phyloP scores from a whole-genome alignment of 2,797 vertebrate species.

The Aulostomus chinensis region DNA sequence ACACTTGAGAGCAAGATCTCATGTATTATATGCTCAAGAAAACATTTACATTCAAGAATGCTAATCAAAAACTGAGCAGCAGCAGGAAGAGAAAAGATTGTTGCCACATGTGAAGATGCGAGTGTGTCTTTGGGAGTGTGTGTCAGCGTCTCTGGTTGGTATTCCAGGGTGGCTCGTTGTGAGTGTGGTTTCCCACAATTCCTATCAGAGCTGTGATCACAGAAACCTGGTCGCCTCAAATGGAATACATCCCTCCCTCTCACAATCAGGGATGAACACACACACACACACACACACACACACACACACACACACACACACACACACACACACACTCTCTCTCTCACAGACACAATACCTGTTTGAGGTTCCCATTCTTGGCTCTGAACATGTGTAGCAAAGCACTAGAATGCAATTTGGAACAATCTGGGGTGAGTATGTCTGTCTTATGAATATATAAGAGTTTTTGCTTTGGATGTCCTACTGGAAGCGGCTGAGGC shows the following conservation, averaged over 20 bases:
- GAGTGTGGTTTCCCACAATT: constrained; percentile 71
- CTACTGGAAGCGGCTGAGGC: constrained; percentile 38
- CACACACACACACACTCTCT: constrained; percentile 22
- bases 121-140: constrained; percentile 19
- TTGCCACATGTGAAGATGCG: constrained; percentile 2
- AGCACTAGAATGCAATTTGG: constrained; percentile 73
- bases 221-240: constrained; percentile 67
- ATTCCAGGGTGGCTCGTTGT: constrained; percentile 63
- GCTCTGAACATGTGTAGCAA: constrained; percentile 54
- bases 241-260: constrained; percentile 65
- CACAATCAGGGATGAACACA: constrained; percentile 31
- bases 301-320: constrained; percentile 9
- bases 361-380: constrained; percentile 46
- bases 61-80: too few species aligned
- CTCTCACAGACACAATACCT: too few species aligned
- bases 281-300: constrained; percentile 13
- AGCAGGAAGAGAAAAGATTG: too few species aligned
- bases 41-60: too few species aligned
- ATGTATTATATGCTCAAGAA: too few species aligned
- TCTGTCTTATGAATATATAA: constrained; percentile 73
- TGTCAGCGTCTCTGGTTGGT: constrained; percentile 46
- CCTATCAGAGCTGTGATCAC: constrained; percentile 76
- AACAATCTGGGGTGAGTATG: constrained; percentile 68
- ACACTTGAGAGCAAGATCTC: too few species aligned
- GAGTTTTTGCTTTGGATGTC: constrained; percentile 37